Evolutionary conservation across 2,888 invertebrate genomes (phyloP).

Genomic region (Molanna angustata): DNA sequence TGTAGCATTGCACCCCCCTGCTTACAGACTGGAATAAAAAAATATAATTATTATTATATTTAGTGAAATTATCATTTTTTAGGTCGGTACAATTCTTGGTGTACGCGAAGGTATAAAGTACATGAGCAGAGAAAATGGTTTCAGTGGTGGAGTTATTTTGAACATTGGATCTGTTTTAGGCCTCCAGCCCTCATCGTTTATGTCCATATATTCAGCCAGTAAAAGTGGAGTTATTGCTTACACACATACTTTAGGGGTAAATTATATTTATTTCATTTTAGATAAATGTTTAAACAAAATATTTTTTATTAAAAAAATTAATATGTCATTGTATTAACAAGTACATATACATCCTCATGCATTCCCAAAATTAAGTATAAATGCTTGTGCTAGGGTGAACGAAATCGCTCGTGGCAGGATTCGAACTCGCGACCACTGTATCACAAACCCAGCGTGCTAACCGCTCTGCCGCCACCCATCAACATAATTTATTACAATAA

Average conservation of each 20-base stretch:
- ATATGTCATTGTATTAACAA: no score
- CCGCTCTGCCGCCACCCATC: no score
- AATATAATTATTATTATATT: no score
- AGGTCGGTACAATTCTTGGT: constrained; percentile 47
- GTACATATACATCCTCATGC: no score
- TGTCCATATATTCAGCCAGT: constrained; percentile 60
- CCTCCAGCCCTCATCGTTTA: constrained; percentile 46
- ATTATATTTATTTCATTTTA: constrained; percentile 6
- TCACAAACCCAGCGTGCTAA: no score
- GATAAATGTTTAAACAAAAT: neutral
- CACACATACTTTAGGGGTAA: constrained; percentile 48
- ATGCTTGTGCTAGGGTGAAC: no score
- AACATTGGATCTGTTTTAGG: constrained; percentile 63
- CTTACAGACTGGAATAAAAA: no score
- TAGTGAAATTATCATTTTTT: neutral
- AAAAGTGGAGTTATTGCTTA: constrained; percentile 56
- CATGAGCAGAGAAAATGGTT: constrained; percentile 55
- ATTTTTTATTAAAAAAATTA: neutral
- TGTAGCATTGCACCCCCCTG: no score
- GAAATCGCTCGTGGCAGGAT: no score
- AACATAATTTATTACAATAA: no score
- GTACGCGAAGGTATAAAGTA: constrained; percentile 55
- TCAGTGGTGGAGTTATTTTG: constrained; percentile 61
- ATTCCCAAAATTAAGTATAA: no score
- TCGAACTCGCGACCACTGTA: no score